Evolutionary conservation across 2,797 vertebrate species (phyloP).

Genomic region (Danio choprae): DNA sequence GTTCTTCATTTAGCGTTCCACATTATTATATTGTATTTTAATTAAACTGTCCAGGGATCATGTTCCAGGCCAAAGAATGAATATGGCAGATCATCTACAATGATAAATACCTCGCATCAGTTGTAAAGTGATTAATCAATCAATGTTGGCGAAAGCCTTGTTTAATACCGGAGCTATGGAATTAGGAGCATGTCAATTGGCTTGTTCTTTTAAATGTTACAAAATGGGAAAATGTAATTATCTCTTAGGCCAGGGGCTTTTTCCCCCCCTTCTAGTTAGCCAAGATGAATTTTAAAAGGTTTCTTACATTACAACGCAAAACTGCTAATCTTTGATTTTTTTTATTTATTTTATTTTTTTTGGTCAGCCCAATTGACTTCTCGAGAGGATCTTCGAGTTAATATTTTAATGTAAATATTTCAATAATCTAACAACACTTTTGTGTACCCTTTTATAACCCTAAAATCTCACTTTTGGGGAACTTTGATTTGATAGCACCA

Average conservation of each 20-base stretch:
- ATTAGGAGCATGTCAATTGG: not conserved
- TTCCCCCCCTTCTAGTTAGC: not conserved
- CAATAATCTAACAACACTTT: not conserved
- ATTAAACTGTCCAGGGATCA: constrained; percentile 30
- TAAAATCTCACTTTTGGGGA: too few relatives aligned
- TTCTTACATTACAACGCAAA: not conserved
- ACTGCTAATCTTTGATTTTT: not conserved
- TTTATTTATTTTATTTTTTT: too few relatives aligned
- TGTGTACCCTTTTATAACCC: not conserved
- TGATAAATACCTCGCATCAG: constrained; percentile 38
- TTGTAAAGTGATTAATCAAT: constrained; percentile 31
- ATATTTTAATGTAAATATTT: not conserved
- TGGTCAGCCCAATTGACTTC: not conserved
- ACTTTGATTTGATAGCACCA: too few relatives aligned
- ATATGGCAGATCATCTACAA: constrained; percentile 9
- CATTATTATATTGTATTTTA: constrained; percentile 32
- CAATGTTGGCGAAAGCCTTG: constrained; percentile 13
- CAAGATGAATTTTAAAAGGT: not conserved
- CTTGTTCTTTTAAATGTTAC: constrained; percentile 10
- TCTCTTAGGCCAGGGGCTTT: not conserved
- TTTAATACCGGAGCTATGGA: constrained; percentile 7
- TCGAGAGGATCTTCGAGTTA: not conserved
- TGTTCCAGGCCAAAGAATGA: not conserved
- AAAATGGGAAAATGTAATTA: not conserved
- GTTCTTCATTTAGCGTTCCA: not conserved